Base-by-base conservation (phyloP, 2,797 vertebrate species). In the Sebastiscus tertius region DNA sequence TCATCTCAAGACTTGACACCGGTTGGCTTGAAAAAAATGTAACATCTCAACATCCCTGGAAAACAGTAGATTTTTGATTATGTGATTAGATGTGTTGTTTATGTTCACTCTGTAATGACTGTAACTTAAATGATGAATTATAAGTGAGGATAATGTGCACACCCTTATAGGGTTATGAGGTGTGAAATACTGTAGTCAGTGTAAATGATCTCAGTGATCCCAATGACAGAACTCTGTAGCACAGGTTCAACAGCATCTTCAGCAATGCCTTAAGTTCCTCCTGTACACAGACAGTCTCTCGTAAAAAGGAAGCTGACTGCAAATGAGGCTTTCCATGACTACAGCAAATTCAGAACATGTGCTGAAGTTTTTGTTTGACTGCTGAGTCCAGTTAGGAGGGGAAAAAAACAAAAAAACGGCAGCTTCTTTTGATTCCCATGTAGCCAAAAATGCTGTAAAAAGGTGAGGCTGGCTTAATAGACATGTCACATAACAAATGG, bases 41-140 rank as follows among this genome's bases (percentile, higher is more conserved):
- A 39, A 27, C 29, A 62, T 60, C 10, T 85, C 58, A 46, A 7
- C 62, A 55, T 65, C 26, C 46, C 36, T 59, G 39, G 54, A 64
- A 84, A 80, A 78, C n/a, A 8, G 29, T 76, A 11, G 55, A 36
- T 82, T 84, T 84, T 72, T 73, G 8, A 63, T 58, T 11, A 71
- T 24, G 10, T 75, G 49, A 59, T 74, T 79, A 80, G 24, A 64
- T 62, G 12, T 69, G 39, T 52, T 36, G n/a, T 61, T 59, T 39
- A 13, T 82, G 34, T 75, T 77, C 14, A 58, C 46, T 54, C 14
- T 24, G 3, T 63, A 46, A 59, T 60, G 54, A 69, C 58, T 81
- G 33, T 55, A 58, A 75, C 46, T 66, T 64, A 13, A 72, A 72
- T 62, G 13, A 34, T 69, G 2, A 61, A 31, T 14, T 36, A 59